Evolutionary conservation across 2,888 invertebrate genomes (phyloP), one percentile per base, ranked within the genome.

Genomic region (Carcina quercana): DNA sequence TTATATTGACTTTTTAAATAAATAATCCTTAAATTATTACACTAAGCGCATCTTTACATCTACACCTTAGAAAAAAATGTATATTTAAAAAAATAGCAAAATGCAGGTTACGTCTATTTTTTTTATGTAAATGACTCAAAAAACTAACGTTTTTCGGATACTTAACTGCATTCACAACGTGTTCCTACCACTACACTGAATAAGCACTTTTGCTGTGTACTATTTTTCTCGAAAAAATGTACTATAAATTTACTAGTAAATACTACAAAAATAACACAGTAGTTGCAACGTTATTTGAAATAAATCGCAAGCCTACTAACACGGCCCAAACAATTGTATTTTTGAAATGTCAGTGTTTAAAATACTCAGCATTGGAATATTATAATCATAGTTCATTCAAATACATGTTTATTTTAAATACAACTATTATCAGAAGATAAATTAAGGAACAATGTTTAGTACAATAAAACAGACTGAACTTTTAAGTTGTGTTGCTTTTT

Each of bases 1-100:
- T 75, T 78, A 79, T 80, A 80, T 80, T 82, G 80, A 80, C 79
- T 80, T 79, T 80, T 70, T 70, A 70, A 78, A 80, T 80, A 83
- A 83, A 80, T 80, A 79, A 73, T 78, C 63, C 75, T 72, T 76
- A 59, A 47, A 14, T 43, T 50, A 70, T 64, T 61, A n/a, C 63
- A 70, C 76, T 73, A 74, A 74, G 70, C 80, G 76, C 78, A 76
- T 63, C 40, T 72, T 73, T 79, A 82, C 27, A 64, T 46, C 60
- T 70, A 68, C 62, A 45, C 50, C 57, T 55, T 65, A 55, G 53
- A 38, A 43, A 49, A 54, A 58, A 53, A 45, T 47, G 55, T 63
- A 69, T 70, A 71, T 65, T 70, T 68, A 53, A 53, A 55, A 53
- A 51, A 53, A 56, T 60, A 65, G 64, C 56, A 62, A 74, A 80